A percentile compares a stretch with the other conserved stretches of the same genome.
Evolutionary conservation across 2,113 vertebrate species (phyloP).

Genomic region (Elachura formosa): DNA sequence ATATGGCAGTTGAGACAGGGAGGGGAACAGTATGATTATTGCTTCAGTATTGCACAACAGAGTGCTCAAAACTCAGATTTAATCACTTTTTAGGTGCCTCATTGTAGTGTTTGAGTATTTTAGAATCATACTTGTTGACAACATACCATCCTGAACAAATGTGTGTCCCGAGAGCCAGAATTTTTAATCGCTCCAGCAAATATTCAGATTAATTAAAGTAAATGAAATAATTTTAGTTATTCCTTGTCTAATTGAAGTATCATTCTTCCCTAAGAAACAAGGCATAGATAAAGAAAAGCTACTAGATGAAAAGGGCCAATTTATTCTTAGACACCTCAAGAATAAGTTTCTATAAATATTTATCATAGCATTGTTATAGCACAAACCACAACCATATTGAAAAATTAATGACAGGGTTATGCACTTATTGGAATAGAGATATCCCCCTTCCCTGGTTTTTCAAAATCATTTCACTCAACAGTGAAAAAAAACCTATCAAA

Average conservation of each 20-base stretch:
- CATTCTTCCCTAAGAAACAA: background rate
- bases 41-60: background rate
- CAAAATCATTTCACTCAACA: background rate
- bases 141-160: background rate
- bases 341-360: background rate
- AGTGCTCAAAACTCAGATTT: background rate
- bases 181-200: background rate
- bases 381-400: background rate
- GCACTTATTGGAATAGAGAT: background rate
- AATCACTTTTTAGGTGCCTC: background rate
- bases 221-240: background rate
- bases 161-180: background rate
- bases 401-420: background rate
- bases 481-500: background rate
- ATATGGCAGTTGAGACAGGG: background rate
- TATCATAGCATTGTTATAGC: background rate
- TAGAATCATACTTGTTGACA: background rate
- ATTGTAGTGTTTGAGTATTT: background rate
- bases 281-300: background rate
- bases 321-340: background rate
- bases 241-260: background rate
- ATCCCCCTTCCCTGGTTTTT: background rate
- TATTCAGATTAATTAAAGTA: background rate
- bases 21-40: background rate
- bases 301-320: background rate